phyloP scores from a whole-genome alignment of 2,113 vertebrate species.

The Orientallactaga bullata region DNA sequence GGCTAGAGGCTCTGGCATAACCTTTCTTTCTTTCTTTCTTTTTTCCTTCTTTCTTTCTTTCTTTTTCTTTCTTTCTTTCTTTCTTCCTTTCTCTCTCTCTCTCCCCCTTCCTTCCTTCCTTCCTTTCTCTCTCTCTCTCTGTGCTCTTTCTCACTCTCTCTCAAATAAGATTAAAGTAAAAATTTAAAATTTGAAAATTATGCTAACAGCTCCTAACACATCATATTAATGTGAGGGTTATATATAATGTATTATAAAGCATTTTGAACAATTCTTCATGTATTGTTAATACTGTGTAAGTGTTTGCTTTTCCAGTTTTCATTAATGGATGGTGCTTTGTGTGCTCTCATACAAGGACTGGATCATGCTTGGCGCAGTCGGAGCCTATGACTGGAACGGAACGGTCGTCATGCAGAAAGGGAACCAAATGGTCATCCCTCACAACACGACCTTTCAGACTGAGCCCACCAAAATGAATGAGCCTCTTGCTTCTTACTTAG shows the following conservation, averaged over 20 bases:
- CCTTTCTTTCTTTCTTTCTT: too few species aligned
- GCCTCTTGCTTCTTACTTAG: constrained; percentile 94
- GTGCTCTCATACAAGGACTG: constrained; percentile 87
- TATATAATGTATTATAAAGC: background rate
- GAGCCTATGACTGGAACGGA: constrained; percentile 98
- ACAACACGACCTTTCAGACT: constrained; percentile 89
- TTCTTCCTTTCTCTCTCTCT: too few species aligned
- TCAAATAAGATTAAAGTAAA: too few species aligned
- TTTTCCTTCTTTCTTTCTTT: too few species aligned
- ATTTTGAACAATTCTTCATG: background rate
- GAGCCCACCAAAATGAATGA: constrained; percentile 88
- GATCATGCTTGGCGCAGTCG: constrained; percentile 96
- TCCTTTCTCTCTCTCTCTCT: too few species aligned
- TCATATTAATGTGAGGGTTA: background rate
- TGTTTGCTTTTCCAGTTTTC: background rate
- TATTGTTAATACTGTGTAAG: background rate
- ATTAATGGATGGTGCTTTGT: background rate
- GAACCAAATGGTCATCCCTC: constrained; percentile 83
- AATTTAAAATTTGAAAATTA: background rate
- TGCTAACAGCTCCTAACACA: background rate
- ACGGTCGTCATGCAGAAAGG: constrained; percentile 94
- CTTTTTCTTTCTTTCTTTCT: too few species aligned
- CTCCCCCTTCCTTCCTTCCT: too few species aligned
- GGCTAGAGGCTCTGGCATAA: too few species aligned
- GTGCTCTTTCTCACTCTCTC: too few species aligned